phyloP scores from a whole-genome alignment of 1,140 invertebrate genomes.

The Apolygus lucorum region DNA sequence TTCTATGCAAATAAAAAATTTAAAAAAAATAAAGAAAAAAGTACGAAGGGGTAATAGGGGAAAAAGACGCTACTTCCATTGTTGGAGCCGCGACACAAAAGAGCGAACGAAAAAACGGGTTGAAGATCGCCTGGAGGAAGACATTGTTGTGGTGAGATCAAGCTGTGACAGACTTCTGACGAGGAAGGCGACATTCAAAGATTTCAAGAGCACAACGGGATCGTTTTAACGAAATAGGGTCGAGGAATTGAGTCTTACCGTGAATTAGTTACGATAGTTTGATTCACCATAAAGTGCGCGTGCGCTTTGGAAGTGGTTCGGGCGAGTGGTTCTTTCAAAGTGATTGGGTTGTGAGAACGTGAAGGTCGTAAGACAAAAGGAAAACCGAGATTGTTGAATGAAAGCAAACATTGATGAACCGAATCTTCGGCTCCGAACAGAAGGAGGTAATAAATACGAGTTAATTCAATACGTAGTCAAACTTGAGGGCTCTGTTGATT shows the following conservation, averaged over 20 bases:
- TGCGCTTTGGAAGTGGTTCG: too few species aligned
- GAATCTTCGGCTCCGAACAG: too few species aligned
- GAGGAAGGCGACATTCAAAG: background rate
- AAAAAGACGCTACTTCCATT: background rate
- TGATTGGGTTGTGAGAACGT: background rate
- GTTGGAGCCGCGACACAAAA: background rate
- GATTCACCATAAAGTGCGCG: background rate
- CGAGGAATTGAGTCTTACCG: background rate
- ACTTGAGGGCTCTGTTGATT: too few species aligned
- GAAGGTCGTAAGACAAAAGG: background rate
- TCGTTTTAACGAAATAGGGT: background rate
- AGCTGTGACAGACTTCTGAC: constrained; percentile 9
- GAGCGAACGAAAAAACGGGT: background rate
- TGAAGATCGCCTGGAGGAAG: background rate
- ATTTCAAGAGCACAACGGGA: background rate
- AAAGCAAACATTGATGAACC: too few species aligned
- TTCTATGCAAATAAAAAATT: background rate
- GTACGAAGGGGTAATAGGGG: background rate
- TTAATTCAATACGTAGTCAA: too few species aligned
- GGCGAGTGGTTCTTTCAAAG: background rate
- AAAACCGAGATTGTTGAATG: too few species aligned
- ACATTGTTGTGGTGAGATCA: constrained; percentile 6
- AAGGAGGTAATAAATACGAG: too few species aligned
- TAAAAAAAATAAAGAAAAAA: too few species aligned
- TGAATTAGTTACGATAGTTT: constrained; percentile 14